A percentile compares a stretch with the other conserved stretches of the same genome.
Evolutionary conservation across 2,888 invertebrate species (phyloP).

Genomic region (Nezara viridula): DNA sequence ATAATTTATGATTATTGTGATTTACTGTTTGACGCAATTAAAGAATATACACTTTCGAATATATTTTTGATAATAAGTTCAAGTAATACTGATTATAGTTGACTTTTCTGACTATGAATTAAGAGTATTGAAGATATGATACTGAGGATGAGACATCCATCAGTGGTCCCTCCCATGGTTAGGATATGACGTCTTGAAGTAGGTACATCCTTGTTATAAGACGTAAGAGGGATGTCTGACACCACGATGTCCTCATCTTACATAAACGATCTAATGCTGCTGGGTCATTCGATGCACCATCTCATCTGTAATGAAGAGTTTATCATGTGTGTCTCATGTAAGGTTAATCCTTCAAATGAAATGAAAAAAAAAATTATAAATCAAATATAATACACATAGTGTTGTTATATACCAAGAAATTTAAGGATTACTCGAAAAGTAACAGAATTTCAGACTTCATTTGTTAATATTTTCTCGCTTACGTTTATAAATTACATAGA

Average conservation of each 20-base stretch:
- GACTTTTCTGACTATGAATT: background rate
- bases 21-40: too few species aligned
- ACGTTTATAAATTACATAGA: too few species aligned
- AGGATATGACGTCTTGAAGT: slow-evolving; percentile 40
- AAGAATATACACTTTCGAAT: too few species aligned
- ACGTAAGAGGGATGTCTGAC: slow-evolving; percentile 30
- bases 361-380: too few species aligned
- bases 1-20: too few species aligned
- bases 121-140: background rate
- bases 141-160: background rate
- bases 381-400: too few species aligned
- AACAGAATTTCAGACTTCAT: too few species aligned
- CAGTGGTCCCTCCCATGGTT: background rate
- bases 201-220: slow-evolving; percentile 44
- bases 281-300: background rate
- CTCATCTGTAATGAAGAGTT: background rate
- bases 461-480: too few species aligned
- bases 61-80: background rate
- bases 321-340: background rate
- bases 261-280: background rate
- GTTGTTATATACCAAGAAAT: too few species aligned
- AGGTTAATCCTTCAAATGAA: background rate
- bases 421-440: too few species aligned
- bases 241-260: slow-evolving; percentile 40
- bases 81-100: background rate